Percentiles rank a stretch among this genome's conserved stretches.
These are phyloP conservation scores for Intoshia linei DNA, from an alignment of 1,140 invertebrate species.

Conservation along the genomic window DNA sequence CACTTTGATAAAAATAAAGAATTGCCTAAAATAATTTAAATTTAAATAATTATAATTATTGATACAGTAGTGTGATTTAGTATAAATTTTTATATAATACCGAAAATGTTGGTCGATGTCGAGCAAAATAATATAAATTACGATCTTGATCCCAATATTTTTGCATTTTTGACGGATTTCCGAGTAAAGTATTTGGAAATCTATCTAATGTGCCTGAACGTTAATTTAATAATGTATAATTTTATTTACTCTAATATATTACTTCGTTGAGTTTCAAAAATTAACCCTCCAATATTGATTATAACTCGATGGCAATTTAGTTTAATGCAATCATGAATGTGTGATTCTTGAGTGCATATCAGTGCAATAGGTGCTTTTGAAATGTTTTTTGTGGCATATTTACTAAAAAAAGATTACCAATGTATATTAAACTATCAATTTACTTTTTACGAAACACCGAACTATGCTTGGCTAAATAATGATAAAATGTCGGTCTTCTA, in stretches of 20 bases:
- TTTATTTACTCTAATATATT: neutral
- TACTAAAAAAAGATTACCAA: too few species aligned
- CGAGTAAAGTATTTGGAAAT: conserved; percentile 62
- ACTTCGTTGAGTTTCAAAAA: conserved; percentile 77
- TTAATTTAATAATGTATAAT: neutral
- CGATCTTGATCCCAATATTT: conserved; percentile 65
- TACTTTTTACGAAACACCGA: too few species aligned
- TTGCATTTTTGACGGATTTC: conserved; percentile 47
- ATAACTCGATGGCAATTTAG: conserved; percentile 54
- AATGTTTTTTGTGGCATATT: too few species aligned
- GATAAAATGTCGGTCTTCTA: too few species aligned
- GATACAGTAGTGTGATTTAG: too few species aligned
- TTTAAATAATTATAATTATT: too few species aligned
- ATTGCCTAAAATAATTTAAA: conserved; percentile 42
- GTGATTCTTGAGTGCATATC: too few species aligned
- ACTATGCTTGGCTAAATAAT: too few species aligned
- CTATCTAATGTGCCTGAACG: conserved; percentile 5
- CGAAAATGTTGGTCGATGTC: conserved; percentile 83
- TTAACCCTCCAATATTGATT: conserved; percentile 78
- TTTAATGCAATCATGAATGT: conserved; percentile 65
- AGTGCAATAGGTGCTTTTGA: too few species aligned
- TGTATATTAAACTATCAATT: too few species aligned
- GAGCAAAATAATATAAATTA: conserved; percentile 97
- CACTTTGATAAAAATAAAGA: conserved; percentile 94
- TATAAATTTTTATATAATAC: too few species aligned